Evolutionary conservation across 2,113 vertebrate genomes (phyloP).

Genomic region (Clarias gariepinus): DNA sequence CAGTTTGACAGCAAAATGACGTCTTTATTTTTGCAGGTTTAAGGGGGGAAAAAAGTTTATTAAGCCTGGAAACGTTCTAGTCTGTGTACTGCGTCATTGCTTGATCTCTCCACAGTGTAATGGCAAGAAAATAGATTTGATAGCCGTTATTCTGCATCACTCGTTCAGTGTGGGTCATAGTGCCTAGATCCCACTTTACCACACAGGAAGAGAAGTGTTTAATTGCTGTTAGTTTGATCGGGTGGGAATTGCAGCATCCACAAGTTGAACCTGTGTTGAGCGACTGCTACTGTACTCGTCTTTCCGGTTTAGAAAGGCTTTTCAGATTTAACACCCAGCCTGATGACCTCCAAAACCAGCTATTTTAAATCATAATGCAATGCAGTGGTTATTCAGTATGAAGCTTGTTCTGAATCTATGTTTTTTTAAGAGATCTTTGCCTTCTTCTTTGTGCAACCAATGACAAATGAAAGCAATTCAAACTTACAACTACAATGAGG

Average conservation of each 20-base stretch:
- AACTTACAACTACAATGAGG: not conserved
- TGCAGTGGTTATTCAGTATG: not conserved
- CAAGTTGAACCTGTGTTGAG: not conserved
- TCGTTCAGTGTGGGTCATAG: not conserved
- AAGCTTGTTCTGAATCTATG: not conserved
- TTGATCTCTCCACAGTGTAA: not conserved
- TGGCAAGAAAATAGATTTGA: slow-evolving; percentile 15
- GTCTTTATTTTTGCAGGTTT: no score
- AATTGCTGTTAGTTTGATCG: slow-evolving; percentile 23
- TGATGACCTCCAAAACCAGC: not conserved
- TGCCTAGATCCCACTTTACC: slow-evolving; percentile 28
- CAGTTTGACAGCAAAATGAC: no score
- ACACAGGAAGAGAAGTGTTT: slow-evolving; percentile 12
- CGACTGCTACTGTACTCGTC: not conserved
- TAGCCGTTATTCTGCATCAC: not conserved
- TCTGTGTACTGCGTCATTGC: not conserved
- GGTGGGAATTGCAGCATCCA: not conserved
- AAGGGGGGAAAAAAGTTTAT: no score
- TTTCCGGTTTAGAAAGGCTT: not conserved
- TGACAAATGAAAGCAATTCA: not conserved
- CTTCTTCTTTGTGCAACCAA: not conserved
- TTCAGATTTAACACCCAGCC: not conserved
- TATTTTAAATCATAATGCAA: slow-evolving; percentile 19
- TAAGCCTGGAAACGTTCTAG: not conserved
- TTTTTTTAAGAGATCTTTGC: not conserved